A percentile compares a stretch with the other conserved stretches of the same genome.
Conservation (phyloP, 1,140 invertebrate species). For the Zaprionus davidi region DNA sequence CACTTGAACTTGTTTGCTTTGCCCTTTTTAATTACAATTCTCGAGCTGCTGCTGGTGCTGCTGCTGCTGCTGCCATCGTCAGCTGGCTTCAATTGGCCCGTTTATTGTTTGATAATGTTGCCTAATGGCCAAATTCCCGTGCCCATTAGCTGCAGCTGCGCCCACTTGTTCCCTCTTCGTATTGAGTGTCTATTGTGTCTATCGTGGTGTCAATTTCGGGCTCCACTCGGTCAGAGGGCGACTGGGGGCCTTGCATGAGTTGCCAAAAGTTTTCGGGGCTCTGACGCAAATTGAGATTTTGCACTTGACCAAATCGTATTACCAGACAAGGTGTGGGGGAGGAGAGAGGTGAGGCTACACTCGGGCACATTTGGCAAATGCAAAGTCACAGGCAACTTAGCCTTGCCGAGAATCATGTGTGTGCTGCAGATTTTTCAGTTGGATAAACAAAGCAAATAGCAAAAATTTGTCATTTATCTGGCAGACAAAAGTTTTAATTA, state of each 20-base stretch:
- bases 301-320: slow-evolving; percentile 50
- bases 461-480: slow-evolving; percentile 33
- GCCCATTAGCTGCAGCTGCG: slow-evolving; percentile 45
- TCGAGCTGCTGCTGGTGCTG: not conserved
- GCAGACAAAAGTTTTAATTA: slow-evolving; percentile 42
- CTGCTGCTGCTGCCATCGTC: slow-evolving; percentile 1
- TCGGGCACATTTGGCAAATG: slow-evolving; percentile 4
- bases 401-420: not conserved
- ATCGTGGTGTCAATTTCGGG: slow-evolving; percentile 15
- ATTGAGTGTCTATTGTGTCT: slow-evolving; percentile 16
- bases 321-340: not conserved
- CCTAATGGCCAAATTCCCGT: slow-evolving; percentile 16
- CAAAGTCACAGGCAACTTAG: slow-evolving; percentile 12
- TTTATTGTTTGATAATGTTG: slow-evolving; percentile 43
- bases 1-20: not conserved
- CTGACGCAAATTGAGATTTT: slow-evolving; percentile 50
- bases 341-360: not conserved
- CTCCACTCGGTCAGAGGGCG: not conserved
- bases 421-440: slow-evolving; percentile 13
- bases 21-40: slow-evolving; percentile 39
- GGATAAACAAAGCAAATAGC: slow-evolving; percentile 11
- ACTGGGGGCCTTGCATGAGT: slow-evolving; percentile 7
- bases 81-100: slow-evolving; percentile 29
- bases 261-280: not conserved
- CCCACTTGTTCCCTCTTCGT: not conserved